A percentile compares a stretch with the other conserved stretches of the same genome.
Evolutionary conservation across 2,888 invertebrate species (phyloP).

Genomic region (Acronicta aceris): DNA sequence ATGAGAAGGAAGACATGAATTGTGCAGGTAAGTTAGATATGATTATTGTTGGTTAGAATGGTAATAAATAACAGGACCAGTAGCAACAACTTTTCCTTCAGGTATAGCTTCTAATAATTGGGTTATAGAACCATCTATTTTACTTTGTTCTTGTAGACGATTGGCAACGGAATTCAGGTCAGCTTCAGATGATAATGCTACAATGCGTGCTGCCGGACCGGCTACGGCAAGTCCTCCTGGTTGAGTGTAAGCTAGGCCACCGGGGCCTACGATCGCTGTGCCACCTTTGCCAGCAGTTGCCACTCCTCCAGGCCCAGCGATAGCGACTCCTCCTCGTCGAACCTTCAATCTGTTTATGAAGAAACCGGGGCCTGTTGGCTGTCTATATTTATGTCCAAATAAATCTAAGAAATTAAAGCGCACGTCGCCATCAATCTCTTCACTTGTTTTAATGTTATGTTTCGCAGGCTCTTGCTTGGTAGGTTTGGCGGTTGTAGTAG

Average conservation of each 20-base stretch:
- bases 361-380: slow-evolving; percentile 89
- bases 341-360: slow-evolving; percentile 92
- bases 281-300: slow-evolving; percentile 94
- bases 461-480: slow-evolving; percentile 61
- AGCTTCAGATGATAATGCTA: slow-evolving; percentile 90
- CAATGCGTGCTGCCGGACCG: slow-evolving; percentile 92
- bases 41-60: slow-evolving; percentile 79
- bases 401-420: slow-evolving; percentile 71
- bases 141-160: slow-evolving; percentile 76
- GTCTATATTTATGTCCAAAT: slow-evolving; percentile 74
- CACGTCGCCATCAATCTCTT: slow-evolving; percentile 65
- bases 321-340: slow-evolving; percentile 93
- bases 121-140: slow-evolving; percentile 74
- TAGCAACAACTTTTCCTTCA: slow-evolving; percentile 92
- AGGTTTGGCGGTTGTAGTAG: slow-evolving; percentile 65
- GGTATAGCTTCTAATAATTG: slow-evolving; percentile 86
- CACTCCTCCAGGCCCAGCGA: slow-evolving; percentile 94
- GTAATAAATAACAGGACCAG: slow-evolving; percentile 93
- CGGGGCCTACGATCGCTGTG: slow-evolving; percentile 94
- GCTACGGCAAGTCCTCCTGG: slow-evolving; percentile 93
- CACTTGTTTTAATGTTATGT: slow-evolving; percentile 64
- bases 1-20: slow-evolving; percentile 46
- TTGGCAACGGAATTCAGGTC: slow-evolving; percentile 89
- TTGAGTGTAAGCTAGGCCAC: slow-evolving; percentile 93
- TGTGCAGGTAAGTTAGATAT: slow-evolving; percentile 56